Conservation (phyloP, 1,140 invertebrate species). For the Drosophila nasuta region DNA sequence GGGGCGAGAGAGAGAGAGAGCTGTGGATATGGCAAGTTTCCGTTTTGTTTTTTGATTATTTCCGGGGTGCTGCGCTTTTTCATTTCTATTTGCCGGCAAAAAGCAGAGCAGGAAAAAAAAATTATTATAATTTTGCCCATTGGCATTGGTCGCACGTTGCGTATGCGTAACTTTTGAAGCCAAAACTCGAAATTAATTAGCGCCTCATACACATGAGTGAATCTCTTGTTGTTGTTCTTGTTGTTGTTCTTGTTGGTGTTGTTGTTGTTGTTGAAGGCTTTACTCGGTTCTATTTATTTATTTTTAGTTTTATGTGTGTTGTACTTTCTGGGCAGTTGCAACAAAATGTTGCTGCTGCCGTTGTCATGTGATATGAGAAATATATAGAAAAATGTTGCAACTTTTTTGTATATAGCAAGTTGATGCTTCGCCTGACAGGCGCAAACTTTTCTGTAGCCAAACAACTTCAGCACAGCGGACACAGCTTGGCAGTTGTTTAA, state of each 20-base stretch:
- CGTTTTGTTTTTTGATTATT: constrained; percentile 60
- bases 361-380: constrained; percentile 73
- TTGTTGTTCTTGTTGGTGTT: neutral
- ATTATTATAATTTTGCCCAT: constrained; percentile 60
- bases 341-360: constrained; percentile 8
- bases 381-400: constrained; percentile 64
- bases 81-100: constrained; percentile 41
- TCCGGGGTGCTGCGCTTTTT: constrained; percentile 52
- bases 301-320: constrained; percentile 19
- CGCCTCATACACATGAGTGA: constrained; percentile 46
- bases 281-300: constrained; percentile 1
- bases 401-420: constrained; percentile 76
- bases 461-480: constrained; percentile 30
- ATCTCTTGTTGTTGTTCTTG: neutral
- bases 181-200: constrained; percentile 69
- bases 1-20: neutral
- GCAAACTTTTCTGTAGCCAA: constrained; percentile 55
- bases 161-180: constrained; percentile 58
- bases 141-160: constrained; percentile 50
- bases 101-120: constrained; percentile 23
- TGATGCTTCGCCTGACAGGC: constrained; percentile 61
- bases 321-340: constrained; percentile 33
- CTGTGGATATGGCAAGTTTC: constrained; percentile 14
- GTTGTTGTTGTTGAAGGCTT: constrained; percentile 7
- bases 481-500: constrained; percentile 9